These are phyloP conservation scores for Cylloceria caligata DNA, from an alignment of 2,888 invertebrate species.

Conservation along the genomic window DNA sequence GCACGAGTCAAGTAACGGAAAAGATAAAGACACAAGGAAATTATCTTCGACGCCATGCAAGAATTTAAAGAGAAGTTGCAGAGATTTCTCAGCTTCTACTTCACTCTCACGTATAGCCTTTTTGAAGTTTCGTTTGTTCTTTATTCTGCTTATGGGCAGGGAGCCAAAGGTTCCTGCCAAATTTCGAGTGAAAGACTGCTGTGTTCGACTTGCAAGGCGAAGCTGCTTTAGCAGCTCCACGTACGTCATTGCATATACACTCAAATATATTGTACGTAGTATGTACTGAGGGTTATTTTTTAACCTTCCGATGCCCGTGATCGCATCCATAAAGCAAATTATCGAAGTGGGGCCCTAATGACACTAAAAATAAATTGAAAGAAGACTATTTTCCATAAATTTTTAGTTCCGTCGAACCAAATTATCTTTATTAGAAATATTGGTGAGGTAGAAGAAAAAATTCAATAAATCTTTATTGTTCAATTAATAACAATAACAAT, in stretches of 20 bases:
- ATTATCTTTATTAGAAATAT: background rate
- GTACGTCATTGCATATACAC: conserved; percentile 46
- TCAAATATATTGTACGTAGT: conserved; percentile 14
- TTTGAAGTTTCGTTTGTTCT: conserved; percentile 46
- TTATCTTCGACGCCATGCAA: conserved; percentile 1
- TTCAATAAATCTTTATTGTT: background rate
- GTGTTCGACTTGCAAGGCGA: background rate
- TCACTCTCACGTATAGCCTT: background rate
- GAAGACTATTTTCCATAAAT: background rate
- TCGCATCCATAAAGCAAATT: background rate
- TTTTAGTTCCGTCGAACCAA: too few relatives aligned
- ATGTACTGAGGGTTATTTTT: conserved; percentile 22
- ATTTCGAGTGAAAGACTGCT: conserved; percentile 47
- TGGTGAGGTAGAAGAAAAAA: background rate
- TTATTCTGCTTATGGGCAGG: conserved; percentile 44
- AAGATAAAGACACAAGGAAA: background rate
- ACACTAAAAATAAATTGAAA: background rate
- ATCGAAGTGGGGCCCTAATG: background rate
- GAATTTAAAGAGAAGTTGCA: background rate
- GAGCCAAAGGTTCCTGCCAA: conserved; percentile 66
- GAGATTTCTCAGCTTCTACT: conserved; percentile 4
- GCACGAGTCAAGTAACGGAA: background rate
- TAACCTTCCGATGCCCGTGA: conserved; percentile 13
- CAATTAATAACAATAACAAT: background rate
- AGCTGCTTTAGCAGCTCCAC: background rate